Base-by-base conservation (phyloP, 2,797 vertebrate species). In the Streptopelia turtur region DNA sequence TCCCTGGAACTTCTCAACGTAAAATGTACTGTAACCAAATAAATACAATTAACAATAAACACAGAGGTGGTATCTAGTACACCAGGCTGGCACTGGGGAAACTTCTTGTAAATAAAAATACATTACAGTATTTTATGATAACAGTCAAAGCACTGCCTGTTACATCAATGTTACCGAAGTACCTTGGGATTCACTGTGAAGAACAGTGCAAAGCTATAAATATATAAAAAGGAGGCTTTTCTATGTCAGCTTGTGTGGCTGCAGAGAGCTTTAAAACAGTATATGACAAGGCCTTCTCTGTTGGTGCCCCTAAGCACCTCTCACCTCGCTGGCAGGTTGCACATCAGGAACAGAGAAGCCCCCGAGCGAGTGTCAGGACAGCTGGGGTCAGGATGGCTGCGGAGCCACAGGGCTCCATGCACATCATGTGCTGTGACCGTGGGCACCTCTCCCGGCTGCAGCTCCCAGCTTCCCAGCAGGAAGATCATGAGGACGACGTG, bases 401-500 rank as follows among this genome's bases (percentile, higher is more conserved):
- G 68, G 71, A 68, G 27, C 20, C 43, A 7, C 2, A 22, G 8
- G 37, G 28, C 70, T 33, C 52, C 6, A 13, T 10, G 21, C 30
- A 22, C 35, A 61, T 5, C 0, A 0, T 13, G 10, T 4, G 31
- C 55, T 30, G 35, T 11, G 52, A 49, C 56, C 1, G 1, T 0
- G 63, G 61, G 41, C 52, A 66, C 45, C n/a, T 53, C 60, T 52
- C 52, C 47, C 3, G 25, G 60, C 74, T 79, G 52, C 66, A 90
- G 35, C 41, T 88, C 39, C 52, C 49, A 84, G 57, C 35, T 16
- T 82, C 70, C 61, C 75, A 70, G 70, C 9, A 47, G 64, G 41
- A 89, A 87, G 84, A 53, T 33, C 56, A 74, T 7, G 28, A 89
- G 77, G 39, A 39, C 49, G 64, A 53, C 13, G 16, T 6, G 24